Conservation (phyloP, 2,113 vertebrate species). For the Epinephelus moara region DNA sequence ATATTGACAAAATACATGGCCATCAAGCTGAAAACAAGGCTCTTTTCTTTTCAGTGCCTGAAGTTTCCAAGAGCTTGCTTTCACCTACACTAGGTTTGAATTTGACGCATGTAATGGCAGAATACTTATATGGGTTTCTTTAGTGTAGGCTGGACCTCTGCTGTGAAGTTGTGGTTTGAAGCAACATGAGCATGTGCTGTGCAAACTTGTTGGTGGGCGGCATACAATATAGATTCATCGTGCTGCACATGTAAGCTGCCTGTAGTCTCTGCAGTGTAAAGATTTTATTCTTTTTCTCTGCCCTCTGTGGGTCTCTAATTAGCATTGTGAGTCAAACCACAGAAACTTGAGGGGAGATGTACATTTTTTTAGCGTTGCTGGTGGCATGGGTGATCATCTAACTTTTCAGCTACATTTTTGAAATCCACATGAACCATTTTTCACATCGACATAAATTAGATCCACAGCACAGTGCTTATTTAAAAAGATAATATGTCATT, state of each 20-base stretch:
- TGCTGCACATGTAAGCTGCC: background rate
- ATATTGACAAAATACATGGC: background rate
- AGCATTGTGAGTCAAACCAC: conserved; percentile 30
- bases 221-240: background rate
- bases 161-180: conserved; percentile 33
- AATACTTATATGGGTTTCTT: conserved; percentile 8
- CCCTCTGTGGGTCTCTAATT: conserved; percentile 53
- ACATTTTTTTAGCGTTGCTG: no score
- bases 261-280: conserved; percentile 2
- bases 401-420: no score
- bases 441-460: no score
- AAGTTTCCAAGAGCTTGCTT: conserved; percentile 62
- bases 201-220: conserved; percentile 37
- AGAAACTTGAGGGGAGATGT: background rate
- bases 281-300: conserved; percentile 14
- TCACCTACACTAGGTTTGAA: conserved; percentile 63
- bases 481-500: no score
- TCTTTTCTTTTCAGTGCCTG: background rate
- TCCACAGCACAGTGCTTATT: no score
- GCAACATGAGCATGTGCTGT: background rate
- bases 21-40: background rate
- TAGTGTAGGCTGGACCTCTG: conserved; percentile 15
- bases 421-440: no score
- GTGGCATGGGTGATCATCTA: no score
- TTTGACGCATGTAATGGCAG: conserved; percentile 50